Evolutionary conservation across 2,888 invertebrate genomes (phyloP), one percentile per base, ranked within the genome.

Genomic region (Drosophila mettleri): DNA sequence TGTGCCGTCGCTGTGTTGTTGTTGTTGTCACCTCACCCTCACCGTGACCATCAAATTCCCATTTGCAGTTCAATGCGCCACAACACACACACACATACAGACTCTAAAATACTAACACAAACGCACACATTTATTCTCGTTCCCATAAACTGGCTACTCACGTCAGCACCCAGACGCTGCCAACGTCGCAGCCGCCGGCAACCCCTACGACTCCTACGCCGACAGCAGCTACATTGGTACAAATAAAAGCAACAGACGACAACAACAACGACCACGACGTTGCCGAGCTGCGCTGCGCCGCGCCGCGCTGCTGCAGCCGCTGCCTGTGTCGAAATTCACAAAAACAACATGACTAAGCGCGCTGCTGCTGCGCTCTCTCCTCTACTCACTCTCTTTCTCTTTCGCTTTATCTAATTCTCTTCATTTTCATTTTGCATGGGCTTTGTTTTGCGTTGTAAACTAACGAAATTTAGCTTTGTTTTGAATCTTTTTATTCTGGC

Each of bases 21-120:
- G 49, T 27, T 49, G 46, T 60, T 63, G 59, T 57, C 65, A 69
- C 65, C 74, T 74, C 80, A 80, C 80, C 80, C 85, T 85, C 86
- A 73, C 84, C 84, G 54, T 85, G 85, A 85, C 86, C 85, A 82
- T 85, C 80, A 80, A 78, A 86, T 86, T 83, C 80, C 80, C 86
- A 80, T 80, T 86, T 86, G 82, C 85, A 86, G 85, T 85, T 85
- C 85, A 85, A 85, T 86, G 85, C 80, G 80, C 85, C 86, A 80
- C 62, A 55, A 57, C 68, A 74, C 49, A 70, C 54, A 74, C 43
- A 67, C 61, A 45, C 51, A 45, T 39, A 53, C 43, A 60, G 31
- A 48, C 18, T 48, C 31, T 49, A 24, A 52, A 20, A 52, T 27
- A 52, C 27, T 29, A 52, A 39, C 27, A 52, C 36, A 38, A 14